Conservation (phyloP, 2,797 vertebrate species). For the Xerus rutilus region DNA sequence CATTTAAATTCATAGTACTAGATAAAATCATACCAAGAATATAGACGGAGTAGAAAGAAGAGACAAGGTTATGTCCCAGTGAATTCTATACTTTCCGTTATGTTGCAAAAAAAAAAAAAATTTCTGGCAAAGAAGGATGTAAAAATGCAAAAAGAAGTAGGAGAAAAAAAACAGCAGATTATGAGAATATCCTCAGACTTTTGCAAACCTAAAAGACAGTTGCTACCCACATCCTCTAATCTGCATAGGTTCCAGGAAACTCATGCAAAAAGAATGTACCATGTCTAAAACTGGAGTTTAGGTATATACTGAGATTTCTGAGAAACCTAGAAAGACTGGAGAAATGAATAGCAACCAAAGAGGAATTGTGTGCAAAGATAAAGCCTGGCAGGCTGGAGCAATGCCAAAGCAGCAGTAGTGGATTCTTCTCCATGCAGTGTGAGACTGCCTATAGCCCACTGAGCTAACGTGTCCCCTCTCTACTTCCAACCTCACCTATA, state of each 20-base stretch:
- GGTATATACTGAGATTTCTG: not conserved
- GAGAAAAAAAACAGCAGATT: not conserved
- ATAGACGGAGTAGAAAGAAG: not conserved
- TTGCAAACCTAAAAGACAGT: not conserved
- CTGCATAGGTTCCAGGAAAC: not conserved
- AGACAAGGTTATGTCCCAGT: not conserved
- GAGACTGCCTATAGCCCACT: not conserved
- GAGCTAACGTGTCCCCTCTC: not conserved
- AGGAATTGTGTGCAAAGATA: not conserved
- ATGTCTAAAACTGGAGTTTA: not conserved
- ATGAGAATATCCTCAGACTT: not conserved
- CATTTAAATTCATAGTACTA: not conserved
- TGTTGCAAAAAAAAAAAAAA: not conserved
- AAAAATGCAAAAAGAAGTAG: not conserved
- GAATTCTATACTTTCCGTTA: not conserved
- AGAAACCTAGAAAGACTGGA: not conserved
- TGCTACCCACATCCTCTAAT: not conserved
- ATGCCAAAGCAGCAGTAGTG: fast-evolving
- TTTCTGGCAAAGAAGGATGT: not conserved
- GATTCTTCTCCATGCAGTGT: fast-evolving
- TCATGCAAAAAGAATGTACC: not conserved
- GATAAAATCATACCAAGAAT: not conserved
- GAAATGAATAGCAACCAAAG: not conserved
- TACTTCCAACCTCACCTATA: too few relatives aligned
- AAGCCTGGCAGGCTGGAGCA: not conserved